These are phyloP conservation scores for Phortica okadai DNA, from an alignment of 2,888 invertebrate genomes.

Conservation along the genomic window DNA sequence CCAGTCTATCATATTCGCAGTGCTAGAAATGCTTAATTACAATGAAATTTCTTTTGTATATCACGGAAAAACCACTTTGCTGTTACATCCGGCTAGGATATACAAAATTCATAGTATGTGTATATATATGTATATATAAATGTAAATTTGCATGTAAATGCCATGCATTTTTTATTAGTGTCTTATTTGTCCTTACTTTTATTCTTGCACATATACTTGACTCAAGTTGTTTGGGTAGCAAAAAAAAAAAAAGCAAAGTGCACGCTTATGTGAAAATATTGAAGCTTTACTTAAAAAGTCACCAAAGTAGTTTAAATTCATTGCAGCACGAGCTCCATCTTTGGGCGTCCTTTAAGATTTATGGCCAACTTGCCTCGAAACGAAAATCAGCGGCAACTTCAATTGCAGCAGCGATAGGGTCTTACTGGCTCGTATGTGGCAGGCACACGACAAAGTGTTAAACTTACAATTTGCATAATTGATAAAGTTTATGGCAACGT, in stretches of 20 bases:
- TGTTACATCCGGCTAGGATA: constrained; percentile 56
- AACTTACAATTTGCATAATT: constrained; percentile 72
- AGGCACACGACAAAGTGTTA: constrained; percentile 62
- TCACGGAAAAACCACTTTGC: constrained; percentile 70
- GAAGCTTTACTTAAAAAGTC: constrained; percentile 33
- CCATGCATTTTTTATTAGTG: too few species aligned
- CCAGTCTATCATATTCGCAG: constrained; percentile 30
- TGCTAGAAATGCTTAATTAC: constrained; percentile 51
- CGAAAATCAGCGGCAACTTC: background rate
- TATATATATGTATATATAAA: too few species aligned
- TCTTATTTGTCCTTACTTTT: background rate
- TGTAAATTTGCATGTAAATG: too few species aligned
- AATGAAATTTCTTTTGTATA: constrained; percentile 50
- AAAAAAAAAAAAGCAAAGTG: background rate
- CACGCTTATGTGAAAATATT: constrained; percentile 6
- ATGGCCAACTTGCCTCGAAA: background rate
- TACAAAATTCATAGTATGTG: too few species aligned
- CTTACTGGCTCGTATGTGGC: constrained; percentile 50
- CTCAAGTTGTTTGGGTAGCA: too few species aligned
- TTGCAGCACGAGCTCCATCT: constrained; percentile 38
- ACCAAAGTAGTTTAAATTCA: constrained; percentile 60
- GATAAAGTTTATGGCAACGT: constrained; percentile 59
- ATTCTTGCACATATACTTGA: too few species aligned
- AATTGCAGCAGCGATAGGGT: background rate
- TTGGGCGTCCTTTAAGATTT: constrained; percentile 26